Percentiles rank a stretch among this genome's conserved stretches.
These are phyloP conservation scores for Centroberyx gerrardi DNA, from an alignment of 2,797 vertebrate genomes.

Conservation along the genomic window DNA sequence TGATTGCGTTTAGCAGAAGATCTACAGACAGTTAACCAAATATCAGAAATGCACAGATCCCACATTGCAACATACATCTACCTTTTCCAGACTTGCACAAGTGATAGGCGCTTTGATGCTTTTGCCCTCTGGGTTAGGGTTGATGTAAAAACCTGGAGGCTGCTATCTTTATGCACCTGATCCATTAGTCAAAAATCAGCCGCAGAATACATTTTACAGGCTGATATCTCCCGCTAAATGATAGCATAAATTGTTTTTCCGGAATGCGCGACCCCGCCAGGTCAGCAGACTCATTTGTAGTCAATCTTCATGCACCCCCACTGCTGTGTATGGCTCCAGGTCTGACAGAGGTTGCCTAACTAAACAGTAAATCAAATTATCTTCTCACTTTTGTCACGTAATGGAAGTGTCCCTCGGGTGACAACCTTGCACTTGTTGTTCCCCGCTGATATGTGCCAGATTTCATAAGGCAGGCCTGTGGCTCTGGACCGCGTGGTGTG, in stretches of 20 bases:
- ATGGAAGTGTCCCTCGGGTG: constrained; percentile 82
- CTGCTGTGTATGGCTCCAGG: constrained; percentile 81
- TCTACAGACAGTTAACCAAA: neutral
- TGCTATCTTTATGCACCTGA: constrained; percentile 58
- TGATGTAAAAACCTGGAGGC: constrained; percentile 36
- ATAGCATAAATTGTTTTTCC: constrained; percentile 81
- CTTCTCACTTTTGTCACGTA: constrained; percentile 80
- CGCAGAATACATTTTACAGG: constrained; percentile 65
- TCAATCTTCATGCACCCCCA: constrained; percentile 67
- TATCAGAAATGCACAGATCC: constrained; percentile 24
- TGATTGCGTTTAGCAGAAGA: neutral
- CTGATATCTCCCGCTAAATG: constrained; percentile 65
- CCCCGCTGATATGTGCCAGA: constrained; percentile 75
- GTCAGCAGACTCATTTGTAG: constrained; percentile 88
- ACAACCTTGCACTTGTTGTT: constrained; percentile 78
- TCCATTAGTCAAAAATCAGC: constrained; percentile 69
- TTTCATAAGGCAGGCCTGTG: constrained; percentile 71
- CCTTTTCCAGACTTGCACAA: constrained; percentile 30
- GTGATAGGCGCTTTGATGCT: constrained; percentile 23
- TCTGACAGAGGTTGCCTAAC: constrained; percentile 86
- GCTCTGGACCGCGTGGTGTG: constrained; percentile 43
- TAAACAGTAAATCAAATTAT: constrained; percentile 91
- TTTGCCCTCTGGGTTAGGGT: constrained; percentile 44
- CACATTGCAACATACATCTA: constrained; percentile 6
- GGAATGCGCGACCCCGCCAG: constrained; percentile 79